These are phyloP conservation scores for Drosophila lutescens DNA, from an alignment of 2,888 invertebrate genomes.

Conservation along the genomic window DNA sequence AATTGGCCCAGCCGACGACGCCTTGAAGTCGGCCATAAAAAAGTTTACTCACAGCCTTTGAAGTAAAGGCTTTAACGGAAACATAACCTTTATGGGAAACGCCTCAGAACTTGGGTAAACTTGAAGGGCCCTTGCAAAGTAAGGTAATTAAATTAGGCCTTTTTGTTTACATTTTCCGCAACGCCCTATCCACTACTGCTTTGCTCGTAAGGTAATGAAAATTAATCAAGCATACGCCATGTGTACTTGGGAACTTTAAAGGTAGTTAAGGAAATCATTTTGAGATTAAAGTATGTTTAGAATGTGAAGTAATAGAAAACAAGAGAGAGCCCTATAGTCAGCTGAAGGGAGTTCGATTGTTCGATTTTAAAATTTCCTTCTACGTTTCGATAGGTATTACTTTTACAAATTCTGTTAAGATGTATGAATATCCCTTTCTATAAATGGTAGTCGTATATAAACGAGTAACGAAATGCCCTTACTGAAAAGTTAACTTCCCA, in stretches of 20 bases:
- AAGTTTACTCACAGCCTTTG: conserved; percentile 36
- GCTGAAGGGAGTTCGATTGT: too few relatives aligned
- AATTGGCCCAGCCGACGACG: conserved; percentile 53
- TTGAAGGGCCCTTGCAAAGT: conserved; percentile 34
- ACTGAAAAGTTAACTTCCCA: too few relatives aligned
- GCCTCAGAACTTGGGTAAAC: conserved; percentile 42
- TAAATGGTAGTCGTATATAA: background rate
- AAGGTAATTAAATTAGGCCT: conserved; percentile 64
- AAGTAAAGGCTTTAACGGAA: conserved; percentile 43
- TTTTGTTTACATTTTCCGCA: conserved; percentile 40
- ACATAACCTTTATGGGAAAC: conserved; percentile 24
- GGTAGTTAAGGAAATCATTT: too few relatives aligned
- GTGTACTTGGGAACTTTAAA: conserved; percentile 18
- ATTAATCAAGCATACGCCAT: conserved; percentile 62
- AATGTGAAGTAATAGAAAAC: too few relatives aligned
- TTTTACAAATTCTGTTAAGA: too few relatives aligned
- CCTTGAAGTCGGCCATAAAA: conserved; percentile 54
- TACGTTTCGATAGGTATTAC: too few relatives aligned
- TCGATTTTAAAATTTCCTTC: too few relatives aligned
- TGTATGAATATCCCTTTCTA: too few relatives aligned
- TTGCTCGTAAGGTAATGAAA: conserved; percentile 51
- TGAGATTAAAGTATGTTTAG: too few relatives aligned
- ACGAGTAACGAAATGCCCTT: too few relatives aligned
- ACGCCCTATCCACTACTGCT: conserved; percentile 22
- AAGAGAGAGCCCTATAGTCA: too few relatives aligned